Base-by-base conservation (phyloP, 37 sponge, comb jelly and placozoan species). In the Aplysina aerophoba region DNA sequence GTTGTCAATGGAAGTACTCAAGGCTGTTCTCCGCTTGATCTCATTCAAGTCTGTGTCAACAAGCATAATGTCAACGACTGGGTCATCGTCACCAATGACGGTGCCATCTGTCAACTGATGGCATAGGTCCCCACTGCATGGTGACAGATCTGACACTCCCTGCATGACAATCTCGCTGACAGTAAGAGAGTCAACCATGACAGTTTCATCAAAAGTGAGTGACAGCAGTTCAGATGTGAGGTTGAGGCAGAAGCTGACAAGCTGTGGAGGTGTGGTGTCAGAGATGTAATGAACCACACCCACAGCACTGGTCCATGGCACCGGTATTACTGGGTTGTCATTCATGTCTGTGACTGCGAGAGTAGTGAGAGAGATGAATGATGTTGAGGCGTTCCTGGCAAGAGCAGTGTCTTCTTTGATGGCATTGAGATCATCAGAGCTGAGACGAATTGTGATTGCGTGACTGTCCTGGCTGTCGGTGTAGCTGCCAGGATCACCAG, bases 11-110 rank as follows among this genome's bases (percentile, higher is more conserved):
- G 59, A 36, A 25, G 97, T 96, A 19, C 88, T 92, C 25, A 91
- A 74, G 21, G 81, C 80, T 27, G 90, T 67, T 15, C 84, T 63
- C 33, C 50, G 38, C 66, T 93, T 93, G 21, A 96, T 85, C 12
- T 34, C 75, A 60, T 96, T 91, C 73, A 91, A 71, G 61, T 96
- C 97, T 25, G 37, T 57, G 56, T 72, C 85, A 5, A 87, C 86
- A 22, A 96, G 84, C 53, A 82, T 40, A 38, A 96, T 84, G 21
- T 59, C 34, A 36, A 96, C 56, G 20, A 92, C 83, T 4, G 92
- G 92, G 39, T 75, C 73, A 63, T 96, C 85, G 0, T 19, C 54
- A 37, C 88, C 54, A 14, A 73, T 1, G 71, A 72, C 0, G 11
- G 20, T 31, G 15, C 75, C 85, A 14, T 1, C 75, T 19, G 72